Base-by-base conservation (phyloP, 2,888 invertebrate genomes). In the Ditula angustiorana region DNA sequence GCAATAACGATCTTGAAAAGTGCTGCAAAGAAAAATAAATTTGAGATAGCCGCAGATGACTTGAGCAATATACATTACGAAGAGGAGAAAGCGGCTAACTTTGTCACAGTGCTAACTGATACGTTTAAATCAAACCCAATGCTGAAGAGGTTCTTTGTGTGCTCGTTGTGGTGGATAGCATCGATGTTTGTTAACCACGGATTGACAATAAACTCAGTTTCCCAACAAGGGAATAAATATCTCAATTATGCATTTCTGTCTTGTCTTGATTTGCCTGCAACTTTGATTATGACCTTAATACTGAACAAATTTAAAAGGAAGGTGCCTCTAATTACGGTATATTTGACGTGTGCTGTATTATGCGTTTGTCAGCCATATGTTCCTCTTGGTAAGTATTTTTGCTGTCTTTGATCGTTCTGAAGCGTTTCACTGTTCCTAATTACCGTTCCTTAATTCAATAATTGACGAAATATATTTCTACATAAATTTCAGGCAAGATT, bases 151-250 rank as follows among this genome's bases (percentile, higher is more conserved):
- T 90, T 90, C 41, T 68, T 89, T 0, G 81, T 92, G 0, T 92
- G 91, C 56, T 70, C 90, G 0, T 75, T 84, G 0, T 91, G 91
- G 90, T 91, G 90, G 91, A 83, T 95, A 0, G 95, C 96, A 0
- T 96, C 95, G 53, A 95, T 96, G 0, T 95, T 97, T 68, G 95
- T 97, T 0, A 96, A 96, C 77, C 97, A 96, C 73, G 97, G 97
- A 0, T 80, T 97, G 68, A 95, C 95, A 0, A 92, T 97, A 28
- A 96, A 96, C 76, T 95, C 96, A 0, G 96, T 96, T 0, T 93
- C 95, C 0, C 83, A 97, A 30, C 94, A 95, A 71, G 97, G 96
- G 2, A 95, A 97, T 79, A 95, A 95, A 74, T 97, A 97, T 77
- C 74, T 96, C 1, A 97, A 97, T 82, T 97, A 96, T 74, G 95